Percentiles rank a stretch among this genome's conserved stretches.
These are phyloP conservation scores for Trichonephila inaurata DNA, from an alignment of 1,140 invertebrate species.

Conservation along the genomic window DNA sequence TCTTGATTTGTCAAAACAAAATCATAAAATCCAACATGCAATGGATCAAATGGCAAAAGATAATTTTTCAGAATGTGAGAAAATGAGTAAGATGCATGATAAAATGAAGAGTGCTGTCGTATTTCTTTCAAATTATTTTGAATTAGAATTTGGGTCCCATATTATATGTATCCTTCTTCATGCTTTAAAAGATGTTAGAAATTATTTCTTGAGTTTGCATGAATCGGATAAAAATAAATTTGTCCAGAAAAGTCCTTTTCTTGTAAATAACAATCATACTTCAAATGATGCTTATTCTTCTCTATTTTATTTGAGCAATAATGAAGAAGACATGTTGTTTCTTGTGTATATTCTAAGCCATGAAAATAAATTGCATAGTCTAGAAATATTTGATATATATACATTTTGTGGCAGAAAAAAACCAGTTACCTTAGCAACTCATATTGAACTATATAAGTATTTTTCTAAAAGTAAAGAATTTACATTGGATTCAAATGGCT, in stretches of 20 bases:
- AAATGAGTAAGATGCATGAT: background rate
- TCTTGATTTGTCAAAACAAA: too few species aligned
- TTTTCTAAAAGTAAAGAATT: slow-evolving; percentile 10
- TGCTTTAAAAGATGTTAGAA: background rate
- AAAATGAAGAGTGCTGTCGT: background rate
- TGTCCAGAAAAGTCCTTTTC: background rate
- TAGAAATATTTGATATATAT: background rate
- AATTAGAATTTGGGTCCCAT: background rate
- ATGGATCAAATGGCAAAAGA: background rate
- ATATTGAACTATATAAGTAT: background rate
- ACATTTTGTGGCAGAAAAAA: background rate
- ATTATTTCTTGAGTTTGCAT: background rate
- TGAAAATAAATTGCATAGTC: background rate
- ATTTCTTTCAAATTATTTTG: slow-evolving; percentile 17
- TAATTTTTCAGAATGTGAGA: background rate
- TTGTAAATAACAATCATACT: background rate
- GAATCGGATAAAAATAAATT: background rate
- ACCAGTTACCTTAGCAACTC: background rate
- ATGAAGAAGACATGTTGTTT: slow-evolving; percentile 37
- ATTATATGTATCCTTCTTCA: background rate
- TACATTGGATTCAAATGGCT: slow-evolving; percentile 15
- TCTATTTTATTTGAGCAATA: background rate
- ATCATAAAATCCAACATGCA: background rate
- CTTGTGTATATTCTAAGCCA: background rate
- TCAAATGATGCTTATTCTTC: background rate